Conservation (phyloP, 2,113 vertebrate species). For the Euleptes europaea region DNA sequence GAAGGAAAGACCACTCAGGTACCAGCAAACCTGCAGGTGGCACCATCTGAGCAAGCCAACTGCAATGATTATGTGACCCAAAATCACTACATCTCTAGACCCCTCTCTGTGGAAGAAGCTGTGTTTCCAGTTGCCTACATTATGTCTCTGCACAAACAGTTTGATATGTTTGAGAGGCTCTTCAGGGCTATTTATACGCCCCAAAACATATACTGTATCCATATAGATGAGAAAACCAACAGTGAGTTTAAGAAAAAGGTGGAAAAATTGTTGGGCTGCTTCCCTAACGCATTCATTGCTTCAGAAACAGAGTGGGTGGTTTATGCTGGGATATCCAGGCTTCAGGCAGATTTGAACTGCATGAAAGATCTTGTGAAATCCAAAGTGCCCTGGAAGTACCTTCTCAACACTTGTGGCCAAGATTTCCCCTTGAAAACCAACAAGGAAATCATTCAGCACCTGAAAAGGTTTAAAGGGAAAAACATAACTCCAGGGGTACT, state of each 20-base stretch:
- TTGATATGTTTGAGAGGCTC: conserved; percentile 57
- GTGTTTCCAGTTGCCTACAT: conserved; percentile 40
- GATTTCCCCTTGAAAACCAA: conserved; percentile 74
- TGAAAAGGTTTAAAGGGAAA: conserved; percentile 54
- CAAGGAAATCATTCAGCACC: conserved; percentile 61
- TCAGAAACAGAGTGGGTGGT: conserved; percentile 60
- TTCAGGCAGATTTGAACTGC: conserved; percentile 66
- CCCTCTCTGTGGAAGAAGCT: conserved; percentile 22
- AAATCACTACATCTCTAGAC: conserved; percentile 28
- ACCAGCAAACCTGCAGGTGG: conserved; percentile 45
- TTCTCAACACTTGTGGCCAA: conserved; percentile 68
- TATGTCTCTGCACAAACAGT: conserved; percentile 63
- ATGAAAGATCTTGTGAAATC: conserved; percentile 54
- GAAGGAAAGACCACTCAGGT: conserved; percentile 45
- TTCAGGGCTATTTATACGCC: conserved; percentile 64
- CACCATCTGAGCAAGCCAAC: not conserved
- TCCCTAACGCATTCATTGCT: conserved; percentile 57
- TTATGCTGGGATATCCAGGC: conserved; percentile 57
- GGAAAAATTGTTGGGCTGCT: conserved; percentile 46
- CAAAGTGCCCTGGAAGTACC: conserved; percentile 28
- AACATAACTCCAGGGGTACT: conserved; percentile 64
- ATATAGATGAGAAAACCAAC: conserved; percentile 35
- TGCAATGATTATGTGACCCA: conserved; percentile 27
- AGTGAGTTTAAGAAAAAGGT: conserved; percentile 19
- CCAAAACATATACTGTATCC: conserved; percentile 52